These are phyloP conservation scores for Anguilla rostrata DNA, from an alignment of 2,113 vertebrate genomes.

Conservation along the genomic window DNA sequence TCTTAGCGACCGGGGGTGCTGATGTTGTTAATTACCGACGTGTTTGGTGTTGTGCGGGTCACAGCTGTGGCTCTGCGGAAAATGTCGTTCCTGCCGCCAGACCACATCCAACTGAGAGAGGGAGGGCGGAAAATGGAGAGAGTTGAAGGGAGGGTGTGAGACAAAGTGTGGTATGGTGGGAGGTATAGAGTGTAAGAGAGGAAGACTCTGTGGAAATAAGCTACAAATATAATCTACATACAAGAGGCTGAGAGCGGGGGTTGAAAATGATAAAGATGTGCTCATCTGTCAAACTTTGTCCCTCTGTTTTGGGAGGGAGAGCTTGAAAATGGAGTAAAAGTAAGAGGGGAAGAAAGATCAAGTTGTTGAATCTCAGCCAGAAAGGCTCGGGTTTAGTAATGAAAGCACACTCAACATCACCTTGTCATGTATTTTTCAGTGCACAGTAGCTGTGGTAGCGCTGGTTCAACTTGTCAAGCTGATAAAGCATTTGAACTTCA, in stretches of 20 bases:
- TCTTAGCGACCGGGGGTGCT: not conserved
- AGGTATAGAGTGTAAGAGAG: not conserved
- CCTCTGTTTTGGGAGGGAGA: not conserved
- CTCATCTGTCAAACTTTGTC: not conserved
- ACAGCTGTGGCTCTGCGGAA: not conserved
- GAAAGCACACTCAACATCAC: not conserved
- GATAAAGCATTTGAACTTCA: conserved; percentile 50
- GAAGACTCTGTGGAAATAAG: not conserved
- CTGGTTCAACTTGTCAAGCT: conserved; percentile 50
- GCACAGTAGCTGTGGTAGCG: conserved; percentile 38
- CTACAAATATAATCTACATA: not conserved
- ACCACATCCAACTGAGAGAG: not conserved
- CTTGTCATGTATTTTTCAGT: not conserved
- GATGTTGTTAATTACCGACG: not conserved
- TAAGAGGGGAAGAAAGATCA: not conserved
- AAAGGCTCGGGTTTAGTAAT: not conserved
- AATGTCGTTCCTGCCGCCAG: not conserved
- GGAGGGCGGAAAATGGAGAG: not conserved
- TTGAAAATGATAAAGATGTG: not conserved
- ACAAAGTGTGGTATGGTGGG: not conserved
- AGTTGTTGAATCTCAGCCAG: not conserved
- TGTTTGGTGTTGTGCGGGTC: not conserved
- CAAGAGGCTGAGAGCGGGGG: too few species aligned
- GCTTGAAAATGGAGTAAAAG: not conserved
- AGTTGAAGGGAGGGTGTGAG: conserved; percentile 1